phyloP scores from a whole-genome alignment of 2,888 invertebrate species.

The Nymphalis urticae region DNA sequence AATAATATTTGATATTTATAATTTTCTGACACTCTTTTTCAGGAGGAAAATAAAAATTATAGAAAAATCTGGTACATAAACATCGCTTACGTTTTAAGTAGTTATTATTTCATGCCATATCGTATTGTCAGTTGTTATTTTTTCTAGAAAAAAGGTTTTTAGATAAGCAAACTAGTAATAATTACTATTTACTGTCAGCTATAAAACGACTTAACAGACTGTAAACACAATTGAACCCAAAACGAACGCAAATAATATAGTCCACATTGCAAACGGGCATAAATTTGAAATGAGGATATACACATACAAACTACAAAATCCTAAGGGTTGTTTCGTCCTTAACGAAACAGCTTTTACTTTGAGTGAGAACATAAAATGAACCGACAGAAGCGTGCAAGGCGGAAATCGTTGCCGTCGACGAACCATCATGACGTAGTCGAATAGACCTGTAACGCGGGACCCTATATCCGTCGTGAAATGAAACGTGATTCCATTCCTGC shows the following conservation, averaged over 20 bases:
- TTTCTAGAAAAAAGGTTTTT: no score
- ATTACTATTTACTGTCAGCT: no score
- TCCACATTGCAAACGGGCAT: background rate
- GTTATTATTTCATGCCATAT: no score
- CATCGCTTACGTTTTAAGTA: no score
- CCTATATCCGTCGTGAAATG: constrained; percentile 49
- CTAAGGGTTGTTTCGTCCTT: constrained; percentile 24
- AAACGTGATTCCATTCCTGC: constrained; percentile 43
- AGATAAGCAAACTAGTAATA: no score
- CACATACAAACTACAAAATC: constrained; percentile 7
- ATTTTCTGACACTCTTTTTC: no score
- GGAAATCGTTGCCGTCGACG: constrained; percentile 72
- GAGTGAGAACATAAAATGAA: constrained; percentile 57
- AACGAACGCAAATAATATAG: background rate
- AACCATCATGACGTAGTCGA: constrained; percentile 58
- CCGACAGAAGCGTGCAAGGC: constrained; percentile 56
- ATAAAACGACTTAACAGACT: background rate
- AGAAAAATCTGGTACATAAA: no score
- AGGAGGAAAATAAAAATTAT: no score
- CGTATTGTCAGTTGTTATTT: no score
- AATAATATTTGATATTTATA: no score
- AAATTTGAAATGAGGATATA: background rate
- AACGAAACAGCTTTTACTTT: constrained; percentile 43
- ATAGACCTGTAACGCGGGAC: constrained; percentile 49
- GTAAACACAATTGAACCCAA: background rate